Evolutionary conservation across 2,797 vertebrate genomes (phyloP).

Genomic region (Dryobates pubescens): DNA sequence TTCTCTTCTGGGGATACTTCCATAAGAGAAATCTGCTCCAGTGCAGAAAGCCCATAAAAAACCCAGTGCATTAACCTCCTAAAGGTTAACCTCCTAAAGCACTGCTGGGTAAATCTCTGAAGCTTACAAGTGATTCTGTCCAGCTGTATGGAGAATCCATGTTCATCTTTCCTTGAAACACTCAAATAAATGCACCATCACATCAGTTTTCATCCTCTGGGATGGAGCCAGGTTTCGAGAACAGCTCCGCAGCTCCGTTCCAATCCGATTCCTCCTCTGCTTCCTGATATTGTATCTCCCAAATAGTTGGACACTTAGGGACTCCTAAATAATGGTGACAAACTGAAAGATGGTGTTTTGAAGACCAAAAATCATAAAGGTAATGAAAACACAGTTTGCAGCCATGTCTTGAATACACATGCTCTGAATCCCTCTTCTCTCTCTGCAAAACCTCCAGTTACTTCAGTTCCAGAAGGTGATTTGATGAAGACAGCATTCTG

Average conservation of each 20-base stretch:
- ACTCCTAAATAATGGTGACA: neutral
- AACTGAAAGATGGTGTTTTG: neutral
- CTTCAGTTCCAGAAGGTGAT: neutral
- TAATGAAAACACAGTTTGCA: neutral
- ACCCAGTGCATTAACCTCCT: neutral
- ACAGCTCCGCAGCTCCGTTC: neutral
- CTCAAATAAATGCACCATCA: neutral
- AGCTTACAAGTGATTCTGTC: slow-evolving; percentile 16
- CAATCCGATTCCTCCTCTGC: neutral
- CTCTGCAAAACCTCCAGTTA: neutral
- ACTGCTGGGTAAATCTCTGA: slow-evolving; percentile 12
- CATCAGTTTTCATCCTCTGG: neutral
- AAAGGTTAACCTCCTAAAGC: neutral
- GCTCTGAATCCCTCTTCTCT: neutral
- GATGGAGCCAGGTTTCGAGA: neutral
- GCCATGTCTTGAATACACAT: neutral
- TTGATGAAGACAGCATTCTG: neutral
- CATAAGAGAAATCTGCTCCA: neutral
- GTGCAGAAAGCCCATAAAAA: slow-evolving; percentile 13
- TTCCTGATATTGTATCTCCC: neutral
- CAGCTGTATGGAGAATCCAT: neutral
- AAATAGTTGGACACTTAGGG: neutral
- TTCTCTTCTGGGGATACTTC: neutral
- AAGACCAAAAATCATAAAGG: neutral
- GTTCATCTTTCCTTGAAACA: neutral